Percentiles rank a stretch among this genome's conserved stretches.
phyloP scores from a whole-genome alignment of 1,140 invertebrate genomes.

The Drosophila bipectinata region DNA sequence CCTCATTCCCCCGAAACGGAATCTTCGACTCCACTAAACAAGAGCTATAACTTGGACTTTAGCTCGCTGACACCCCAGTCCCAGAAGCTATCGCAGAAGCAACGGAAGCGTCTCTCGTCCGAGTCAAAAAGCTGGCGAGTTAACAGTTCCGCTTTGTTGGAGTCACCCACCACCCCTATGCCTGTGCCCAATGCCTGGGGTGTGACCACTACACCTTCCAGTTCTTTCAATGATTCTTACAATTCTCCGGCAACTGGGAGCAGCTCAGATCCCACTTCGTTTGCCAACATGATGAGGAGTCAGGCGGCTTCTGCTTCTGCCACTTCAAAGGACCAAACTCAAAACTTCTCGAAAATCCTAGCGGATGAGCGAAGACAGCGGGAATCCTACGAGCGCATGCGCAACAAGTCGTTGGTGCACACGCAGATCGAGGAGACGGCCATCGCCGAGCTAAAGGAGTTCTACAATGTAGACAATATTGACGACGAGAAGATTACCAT shows the following conservation, averaged over 20 bases:
- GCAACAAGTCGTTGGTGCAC: conserved; percentile 85
- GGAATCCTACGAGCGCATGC: conserved; percentile 85
- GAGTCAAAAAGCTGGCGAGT: conserved; percentile 67
- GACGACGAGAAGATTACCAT: conserved; percentile 87
- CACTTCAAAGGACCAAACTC: conserved; percentile 16
- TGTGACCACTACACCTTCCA: conserved; percentile 20
- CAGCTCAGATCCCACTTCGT: conserved; percentile 64
- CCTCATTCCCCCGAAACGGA: conserved; percentile 30
- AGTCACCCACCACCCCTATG: conserved; percentile 37
- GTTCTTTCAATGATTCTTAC: conserved; percentile 35
- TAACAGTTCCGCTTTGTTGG: conserved; percentile 21
- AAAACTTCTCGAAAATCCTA: conserved; percentile 85
- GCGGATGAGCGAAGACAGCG: conserved; percentile 85
- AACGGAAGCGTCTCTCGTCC: conserved; percentile 84
- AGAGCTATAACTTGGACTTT: conserved; percentile 75
- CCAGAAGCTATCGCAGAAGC: conserved; percentile 86
- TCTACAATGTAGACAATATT: conserved; percentile 86
- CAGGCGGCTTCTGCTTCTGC: conserved; percentile 6
- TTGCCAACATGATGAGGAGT: conserved; percentile 77
- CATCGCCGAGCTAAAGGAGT: conserved; percentile 86
- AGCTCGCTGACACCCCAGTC: conserved; percentile 69
- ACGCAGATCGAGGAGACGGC: conserved; percentile 89
- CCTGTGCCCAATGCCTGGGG: conserved; percentile 77
- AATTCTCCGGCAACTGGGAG: conserved; percentile 58
- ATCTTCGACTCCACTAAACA: conserved; percentile 34